A percentile compares a stretch with the other conserved stretches of the same genome.
phyloP scores from a whole-genome alignment of 2,888 invertebrate genomes.

The Baccha elongata region DNA sequence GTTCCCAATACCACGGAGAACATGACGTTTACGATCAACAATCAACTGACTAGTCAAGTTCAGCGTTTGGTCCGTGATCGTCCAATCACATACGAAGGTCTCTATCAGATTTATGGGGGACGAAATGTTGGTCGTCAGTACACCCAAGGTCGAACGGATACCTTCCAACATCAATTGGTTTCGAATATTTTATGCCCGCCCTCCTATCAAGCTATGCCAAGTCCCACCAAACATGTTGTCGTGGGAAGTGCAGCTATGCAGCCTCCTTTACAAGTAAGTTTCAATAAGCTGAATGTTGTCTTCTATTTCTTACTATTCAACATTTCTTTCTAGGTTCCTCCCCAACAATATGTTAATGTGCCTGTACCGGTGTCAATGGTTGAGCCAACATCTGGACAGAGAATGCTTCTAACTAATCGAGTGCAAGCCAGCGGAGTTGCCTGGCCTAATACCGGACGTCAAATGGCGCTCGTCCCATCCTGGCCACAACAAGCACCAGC shows the following conservation, averaged over 20 bases:
- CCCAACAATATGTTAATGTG: conserved; percentile 91
- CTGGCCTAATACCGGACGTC: conserved; percentile 84
- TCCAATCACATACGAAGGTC: conserved; percentile 90
- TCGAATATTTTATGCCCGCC: conserved; percentile 97
- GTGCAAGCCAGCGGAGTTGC: conserved; percentile 82
- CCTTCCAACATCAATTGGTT: conserved; percentile 95
- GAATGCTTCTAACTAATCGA: conserved; percentile 88
- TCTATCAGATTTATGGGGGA: conserved; percentile 86
- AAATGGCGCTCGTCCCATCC: conserved; percentile 92
- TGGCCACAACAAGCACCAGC: conserved; percentile 91
- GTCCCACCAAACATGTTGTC: conserved; percentile 83
- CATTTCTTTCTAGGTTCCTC: conserved; percentile 84
- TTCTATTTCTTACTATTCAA: not conserved
- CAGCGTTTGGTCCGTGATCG: conserved; percentile 88
- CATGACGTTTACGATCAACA: conserved; percentile 97
- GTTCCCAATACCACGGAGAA: conserved; percentile 91
- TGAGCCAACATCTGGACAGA: conserved; percentile 90
- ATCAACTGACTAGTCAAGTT: conserved; percentile 90
- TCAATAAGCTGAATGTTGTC: not conserved
- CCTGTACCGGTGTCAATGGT: conserved; percentile 94
- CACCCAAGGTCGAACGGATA: conserved; percentile 87
- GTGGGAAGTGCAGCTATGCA: conserved; percentile 84
- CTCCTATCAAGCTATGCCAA: conserved; percentile 93
- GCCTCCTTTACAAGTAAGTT: conserved; percentile 81
- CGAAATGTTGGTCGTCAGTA: conserved; percentile 88